A percentile compares a stretch with the other conserved stretches of the same genome.
Conservation (phyloP, 2,113 vertebrate species). For the Neolamprologus kungweensis region DNA sequence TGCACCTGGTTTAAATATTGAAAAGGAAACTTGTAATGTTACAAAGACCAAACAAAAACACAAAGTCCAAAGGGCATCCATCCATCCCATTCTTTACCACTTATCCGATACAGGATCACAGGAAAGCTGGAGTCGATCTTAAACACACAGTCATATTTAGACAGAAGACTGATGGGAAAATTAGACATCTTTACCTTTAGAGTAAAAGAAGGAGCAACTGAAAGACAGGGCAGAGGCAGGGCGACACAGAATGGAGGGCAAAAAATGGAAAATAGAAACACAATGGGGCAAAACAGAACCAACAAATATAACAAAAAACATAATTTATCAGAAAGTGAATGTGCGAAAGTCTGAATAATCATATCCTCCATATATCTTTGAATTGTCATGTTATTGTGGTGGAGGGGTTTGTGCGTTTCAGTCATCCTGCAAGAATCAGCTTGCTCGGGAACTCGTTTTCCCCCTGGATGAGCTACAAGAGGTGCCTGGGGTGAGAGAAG, state of each 20-base stretch:
- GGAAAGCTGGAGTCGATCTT: background rate
- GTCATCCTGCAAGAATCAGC: background rate
- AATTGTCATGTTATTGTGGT: background rate
- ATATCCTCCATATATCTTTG: background rate
- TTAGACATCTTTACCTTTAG: background rate
- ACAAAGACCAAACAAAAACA: background rate
- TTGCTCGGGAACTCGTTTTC: background rate
- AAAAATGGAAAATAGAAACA: background rate
- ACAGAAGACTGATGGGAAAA: background rate
- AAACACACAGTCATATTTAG: background rate
- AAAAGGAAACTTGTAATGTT: background rate
- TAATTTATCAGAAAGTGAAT: background rate
- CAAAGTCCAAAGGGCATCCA: background rate
- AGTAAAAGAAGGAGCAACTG: background rate
- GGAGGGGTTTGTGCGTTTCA: background rate
- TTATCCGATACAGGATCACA: background rate
- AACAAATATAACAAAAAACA: background rate
- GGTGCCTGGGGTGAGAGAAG: background rate
- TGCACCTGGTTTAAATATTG: background rate
- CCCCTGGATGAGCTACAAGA: background rate
- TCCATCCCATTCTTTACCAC: background rate
- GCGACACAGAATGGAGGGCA: background rate
- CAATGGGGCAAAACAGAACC: background rate
- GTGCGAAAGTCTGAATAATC: background rate
- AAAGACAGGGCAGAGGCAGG: background rate